A percentile compares a stretch with the other conserved stretches of the same genome.
Conservation (phyloP, 2,113 vertebrate genomes). For the Apodemus speciosus region DNA sequence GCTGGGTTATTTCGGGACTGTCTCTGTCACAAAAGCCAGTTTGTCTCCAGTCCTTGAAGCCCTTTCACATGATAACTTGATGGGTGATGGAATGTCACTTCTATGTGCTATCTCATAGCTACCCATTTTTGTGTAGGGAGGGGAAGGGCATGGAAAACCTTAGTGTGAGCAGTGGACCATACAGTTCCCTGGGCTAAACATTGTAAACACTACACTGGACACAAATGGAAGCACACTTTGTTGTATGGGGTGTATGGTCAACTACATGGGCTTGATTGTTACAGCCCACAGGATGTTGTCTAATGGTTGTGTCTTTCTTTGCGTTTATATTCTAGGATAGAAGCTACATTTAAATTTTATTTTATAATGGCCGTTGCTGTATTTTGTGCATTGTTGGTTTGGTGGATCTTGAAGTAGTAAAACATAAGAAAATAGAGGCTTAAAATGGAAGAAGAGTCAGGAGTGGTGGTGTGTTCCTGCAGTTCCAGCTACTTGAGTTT, state of each 20-base stretch:
- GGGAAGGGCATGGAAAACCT: no score
- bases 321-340: neutral
- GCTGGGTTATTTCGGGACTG: neutral
- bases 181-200: neutral
- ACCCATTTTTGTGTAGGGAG: rapidly evolving
- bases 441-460: neutral
- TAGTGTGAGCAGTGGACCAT: neutral
- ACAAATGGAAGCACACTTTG: rapidly evolving
- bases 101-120: neutral
- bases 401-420: neutral
- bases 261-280: neutral
- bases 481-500: neutral
- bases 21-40: neutral
- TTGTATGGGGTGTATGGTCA: neutral
- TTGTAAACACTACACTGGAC: neutral
- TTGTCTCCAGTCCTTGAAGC: neutral
- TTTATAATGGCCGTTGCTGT: neutral
- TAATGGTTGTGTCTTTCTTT: neutral
- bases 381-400: neutral
- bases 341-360: neutral
- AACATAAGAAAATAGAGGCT: neutral
- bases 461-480: no score
- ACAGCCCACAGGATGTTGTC: rapidly evolving
- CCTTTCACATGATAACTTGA: no score
- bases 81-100: neutral